Evolutionary conservation across 1,140 invertebrate species (phyloP), one percentile per base, ranked within the genome.

Genomic region (Theocolax elegans): DNA sequence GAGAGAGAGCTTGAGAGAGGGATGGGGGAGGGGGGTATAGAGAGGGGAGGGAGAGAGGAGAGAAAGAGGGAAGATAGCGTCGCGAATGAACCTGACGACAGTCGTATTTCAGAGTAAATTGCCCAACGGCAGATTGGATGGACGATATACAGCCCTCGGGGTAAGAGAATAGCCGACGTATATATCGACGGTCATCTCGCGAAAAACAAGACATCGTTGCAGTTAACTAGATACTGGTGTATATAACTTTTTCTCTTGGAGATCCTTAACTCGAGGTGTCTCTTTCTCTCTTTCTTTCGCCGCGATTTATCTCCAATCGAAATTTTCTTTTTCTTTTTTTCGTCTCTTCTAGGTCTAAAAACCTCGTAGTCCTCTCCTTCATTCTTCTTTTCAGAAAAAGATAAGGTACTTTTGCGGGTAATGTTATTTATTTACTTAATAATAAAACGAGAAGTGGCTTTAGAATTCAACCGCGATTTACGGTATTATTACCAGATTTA

Each of bases 61-160:
- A 44, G 13, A 44, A n/a, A n/a, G n/a, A n/a, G n/a, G 49, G 38
- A 56, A 40, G 6, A 23, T 9, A 31, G 67, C 67, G 67, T 79
- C 79, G 78, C 79, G 77, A 84, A 82, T 77, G 79, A 83, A 79
- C 80, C 76, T 75, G 82, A 83, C 82, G 84, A 84, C 81, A 62
- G 77, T 84, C 85, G 84, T 86, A 86, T 84, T 85, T 85, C 83
- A 86, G 79, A 54, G 56, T 76, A 81, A 86, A 86, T 86, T 85
- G 83, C 85, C 80, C 75, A 77, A 68, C 80, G 67, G 78, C 80
- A 86, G 83, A 86, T 86, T 86, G 83, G 83, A 80, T 80, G 80
- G 80, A 85, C 83, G 85, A 86, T 86, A 85, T 86, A 86, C 79
- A 83, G 82, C 53, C 29, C 44, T 44, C 53, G 40, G 38, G 40